Evolutionary conservation across 2,797 vertebrate genomes (phyloP), one percentile per base, ranked within the genome.

Genomic region (Gallinago solitaria): DNA sequence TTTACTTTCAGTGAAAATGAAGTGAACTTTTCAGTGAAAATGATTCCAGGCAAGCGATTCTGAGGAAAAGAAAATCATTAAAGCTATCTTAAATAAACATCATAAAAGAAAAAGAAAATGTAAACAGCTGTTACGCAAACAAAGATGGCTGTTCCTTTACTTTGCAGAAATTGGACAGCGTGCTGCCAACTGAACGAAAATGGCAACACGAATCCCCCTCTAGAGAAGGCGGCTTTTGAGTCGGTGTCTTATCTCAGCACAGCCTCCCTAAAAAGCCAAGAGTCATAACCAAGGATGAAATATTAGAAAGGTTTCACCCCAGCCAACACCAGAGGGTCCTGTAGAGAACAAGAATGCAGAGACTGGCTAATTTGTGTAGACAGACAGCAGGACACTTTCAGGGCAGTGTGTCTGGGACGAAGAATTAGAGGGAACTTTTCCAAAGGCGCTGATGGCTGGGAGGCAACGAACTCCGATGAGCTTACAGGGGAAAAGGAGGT

Each of bases 271-370:
- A 94, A 92, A 93, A 89, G 75, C 88, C 45, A 45, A 82, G 27
- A 89, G 41, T 76, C 90, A 65, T 80, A 94, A 92, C 67, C 1
- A 0, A 86, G 87, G 90, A 93, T 95, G 86, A 94, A 96, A 96
- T 95, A 92, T 94, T 96, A 93, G 95, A 95, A 95, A 94, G 83
- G 73, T 91, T 96, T 92, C 93, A 54, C 88, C 91, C 47, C 86
- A 94, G 96, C 96, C 96, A 96, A 81, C 81, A 87, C 53, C 94
- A 95, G 95, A 95, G 85, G 70, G 68, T 96, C 90, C 89, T 90
- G 93, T 76, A 93, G 94, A 95, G 94, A 94, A 57, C 75, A 89
- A 92, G 90, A 95, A 92, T 93, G 89, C 68, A 71, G 96, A 94
- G 92, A 73, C 81, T 92, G 88, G 75, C 83, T 97, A 87, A 93